Base-by-base conservation (phyloP, 2,888 invertebrate genomes). In the Agriopis marginaria region DNA sequence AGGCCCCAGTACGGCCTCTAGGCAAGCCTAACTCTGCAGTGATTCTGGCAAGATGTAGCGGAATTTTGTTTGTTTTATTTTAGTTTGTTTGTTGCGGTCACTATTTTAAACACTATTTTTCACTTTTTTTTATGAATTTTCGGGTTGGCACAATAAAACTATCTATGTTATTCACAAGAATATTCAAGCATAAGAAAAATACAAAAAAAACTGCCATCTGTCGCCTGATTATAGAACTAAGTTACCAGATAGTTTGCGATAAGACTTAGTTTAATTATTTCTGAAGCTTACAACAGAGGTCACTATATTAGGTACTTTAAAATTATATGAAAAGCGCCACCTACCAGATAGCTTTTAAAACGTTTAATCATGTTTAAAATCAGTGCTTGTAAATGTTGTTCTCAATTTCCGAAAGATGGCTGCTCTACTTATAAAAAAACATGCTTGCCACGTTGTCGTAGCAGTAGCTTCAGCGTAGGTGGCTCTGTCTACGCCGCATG, bases 391-490 rank as follows among this genome's bases (percentile, higher is more conserved):
- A 39, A 14, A 11, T 39, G 10, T n/a, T 60, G 45, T 54, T 47
- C 14, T 14, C 7, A 2, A 14, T 2, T 23, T 6, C 7, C 10
- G 2, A 42, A 9, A 50, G 63, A 64, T 56, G 55, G 49, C 56
- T 54, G 3, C 40, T 11, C 58, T 51, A 32, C 44, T 32, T 32
- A 12, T 32, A n/a, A 56, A 40, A 44, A n/a, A n/a, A n/a, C n/a
- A n/a, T n/a, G 44, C 23, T 50, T 50, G 44, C 11, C 1, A 49
- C 47, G 47, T 4, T 12, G 47, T 23, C 9, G 40, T 49, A 55
- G 14, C 55, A 7, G 49, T 49, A 63, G 49, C 49, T 32, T 39
- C 32, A 0, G 7, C 65, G 58, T 51, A 59, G 63, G 56, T 56
- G 63, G 56, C 58, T 42, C 64, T 42, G 23, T 17, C 51, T 64